Evolutionary conservation across 2,888 invertebrate species (phyloP).

Genomic region (Halictus ligatus): DNA sequence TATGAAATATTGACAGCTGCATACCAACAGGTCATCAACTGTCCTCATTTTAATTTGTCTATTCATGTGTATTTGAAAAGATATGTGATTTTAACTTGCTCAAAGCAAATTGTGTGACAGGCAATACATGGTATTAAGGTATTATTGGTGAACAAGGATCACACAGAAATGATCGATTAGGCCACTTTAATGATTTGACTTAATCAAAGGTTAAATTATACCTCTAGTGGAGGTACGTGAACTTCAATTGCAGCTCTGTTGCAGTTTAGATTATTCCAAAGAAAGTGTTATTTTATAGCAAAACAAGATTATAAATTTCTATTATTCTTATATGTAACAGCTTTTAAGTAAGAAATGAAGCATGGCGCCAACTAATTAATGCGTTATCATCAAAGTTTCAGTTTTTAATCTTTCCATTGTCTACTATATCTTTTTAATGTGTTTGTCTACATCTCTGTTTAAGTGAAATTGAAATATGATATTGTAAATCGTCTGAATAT

Average conservation of each 20-base stretch:
- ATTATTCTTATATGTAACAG: neutral
- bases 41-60: neutral
- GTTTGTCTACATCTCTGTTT: too few relatives aligned
- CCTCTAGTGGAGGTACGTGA: neutral
- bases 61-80: neutral
- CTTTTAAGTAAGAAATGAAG: too few relatives aligned
- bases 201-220: neutral
- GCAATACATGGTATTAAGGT: conserved; percentile 4
- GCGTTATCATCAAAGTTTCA: too few relatives aligned
- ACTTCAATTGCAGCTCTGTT: neutral
- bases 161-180: neutral
- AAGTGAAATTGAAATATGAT: too few relatives aligned
- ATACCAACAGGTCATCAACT: neutral
- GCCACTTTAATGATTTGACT: neutral
- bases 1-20: neutral
- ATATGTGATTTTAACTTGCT: conserved; percentile 7
- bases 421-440: too few relatives aligned
- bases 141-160: neutral
- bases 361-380: too few relatives aligned
- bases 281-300: neutral
- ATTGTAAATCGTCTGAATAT: too few relatives aligned
- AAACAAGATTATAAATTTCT: neutral
- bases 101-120: neutral
- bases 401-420: too few relatives aligned
- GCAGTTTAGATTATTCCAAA: neutral